Base-by-base conservation (phyloP, 2,797 vertebrate species). In the Pempheris klunzingeri region DNA sequence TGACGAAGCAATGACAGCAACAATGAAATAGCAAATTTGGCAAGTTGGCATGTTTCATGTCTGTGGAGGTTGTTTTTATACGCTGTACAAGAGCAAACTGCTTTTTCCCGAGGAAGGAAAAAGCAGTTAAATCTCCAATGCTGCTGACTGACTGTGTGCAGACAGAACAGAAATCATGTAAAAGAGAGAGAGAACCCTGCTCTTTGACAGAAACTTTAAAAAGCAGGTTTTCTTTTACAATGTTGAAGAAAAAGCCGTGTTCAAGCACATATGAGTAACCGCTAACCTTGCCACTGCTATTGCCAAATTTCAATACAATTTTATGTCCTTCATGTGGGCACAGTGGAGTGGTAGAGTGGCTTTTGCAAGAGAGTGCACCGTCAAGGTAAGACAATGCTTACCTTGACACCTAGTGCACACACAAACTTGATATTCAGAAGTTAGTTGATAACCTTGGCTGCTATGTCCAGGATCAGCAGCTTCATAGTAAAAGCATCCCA, bases 61-160 rank as follows among this genome's bases (percentile, higher is more conserved):
- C 20, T 59, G 38, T 50, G 57, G 39, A 57, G 36, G 66, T 60
- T 82, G 49, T 73, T 85, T 84, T 55, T 85, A 61, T 22, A 63
- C 24, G 34, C 68, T 43, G n/a, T 41, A 30, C 12, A 41, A 74
- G 39, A 69, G 59, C 49, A 71, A 78, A 74, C 38, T 4, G 55
- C 22, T 77, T 71, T 55, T 30, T 69, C 2, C 30, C 38, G 28
- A 74, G 73, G 50, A 77, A 60, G 36, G 24, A 66, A 70, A 54
- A 57, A 65, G 63, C 68, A 55, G 2, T 41, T 30, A 28, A 63
- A 20, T 50, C 52, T 59, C 53, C 0, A 30, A 20, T 24, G 9
- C 0, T 52, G 61, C 38, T 66, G 71, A 75, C 53, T 70, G 50
- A 58, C 47, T 74, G 61, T 14, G 44, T 62, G 60, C 34, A 62